These are phyloP conservation scores for Ophraella communa DNA, from an alignment of 2,888 invertebrate species.

Conservation along the genomic window DNA sequence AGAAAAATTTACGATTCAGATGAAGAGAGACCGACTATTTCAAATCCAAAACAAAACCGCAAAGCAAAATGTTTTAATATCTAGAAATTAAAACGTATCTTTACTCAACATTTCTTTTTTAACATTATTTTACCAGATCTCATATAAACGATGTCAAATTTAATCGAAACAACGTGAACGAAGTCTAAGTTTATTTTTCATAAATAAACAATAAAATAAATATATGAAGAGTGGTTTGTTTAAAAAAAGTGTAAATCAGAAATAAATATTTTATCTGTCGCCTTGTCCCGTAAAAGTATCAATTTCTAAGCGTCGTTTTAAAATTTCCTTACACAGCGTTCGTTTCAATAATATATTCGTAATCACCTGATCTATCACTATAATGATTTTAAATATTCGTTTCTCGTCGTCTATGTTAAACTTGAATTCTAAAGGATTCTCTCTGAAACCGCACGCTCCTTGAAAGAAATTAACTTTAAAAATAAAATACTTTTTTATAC, in stretches of 20 bases:
- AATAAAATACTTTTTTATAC: no score
- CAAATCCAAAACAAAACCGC: slow-evolving; percentile 13
- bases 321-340: slow-evolving; percentile 33
- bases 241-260: no score
- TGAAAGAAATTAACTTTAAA: slow-evolving; percentile 18
- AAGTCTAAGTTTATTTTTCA: no score
- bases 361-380: slow-evolving; percentile 37
- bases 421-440: slow-evolving; percentile 39
- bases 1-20: slow-evolving; percentile 24
- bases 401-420: slow-evolving; percentile 41
- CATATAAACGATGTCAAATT: no score
- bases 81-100: slow-evolving; percentile 1
- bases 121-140: no score
- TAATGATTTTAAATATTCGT: slow-evolving; percentile 37
- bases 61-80: slow-evolving; percentile 21
- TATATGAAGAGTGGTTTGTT: no score
- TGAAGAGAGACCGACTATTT: slow-evolving; percentile 22
- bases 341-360: slow-evolving; percentile 38
- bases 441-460: slow-evolving; percentile 45
- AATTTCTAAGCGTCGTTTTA: slow-evolving; percentile 8
- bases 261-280: slow-evolving; percentile 17
- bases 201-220: no score
- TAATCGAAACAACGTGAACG: no score
- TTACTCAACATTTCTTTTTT: no score
- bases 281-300: slow-evolving; percentile 24